phyloP scores from a whole-genome alignment of 2,113 vertebrate species.

The Clarias macrocephalus region DNA sequence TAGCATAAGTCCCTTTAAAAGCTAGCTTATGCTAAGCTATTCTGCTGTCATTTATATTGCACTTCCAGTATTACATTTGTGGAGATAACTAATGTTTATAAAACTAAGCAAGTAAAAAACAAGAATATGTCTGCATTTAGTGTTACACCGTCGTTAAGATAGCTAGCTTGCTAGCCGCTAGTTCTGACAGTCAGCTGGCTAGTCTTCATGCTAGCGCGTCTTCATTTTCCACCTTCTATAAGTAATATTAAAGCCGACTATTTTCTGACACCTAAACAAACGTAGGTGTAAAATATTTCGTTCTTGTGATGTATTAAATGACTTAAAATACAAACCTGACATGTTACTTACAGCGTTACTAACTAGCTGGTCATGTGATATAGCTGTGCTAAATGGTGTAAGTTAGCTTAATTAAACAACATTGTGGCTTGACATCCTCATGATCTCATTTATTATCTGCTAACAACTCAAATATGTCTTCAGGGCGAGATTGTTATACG shows the following conservation, averaged over 20 bases:
- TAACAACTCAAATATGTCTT: neutral
- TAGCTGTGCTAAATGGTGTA: neutral
- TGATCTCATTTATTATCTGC: neutral
- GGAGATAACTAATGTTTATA: neutral
- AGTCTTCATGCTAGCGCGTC: neutral
- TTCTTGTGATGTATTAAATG: neutral
- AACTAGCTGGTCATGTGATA: slow-evolving; percentile 3
- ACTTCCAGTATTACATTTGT: neutral
- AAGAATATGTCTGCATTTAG: neutral
- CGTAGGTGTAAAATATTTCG: neutral
- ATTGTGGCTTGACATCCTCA: neutral
- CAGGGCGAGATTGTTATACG: neutral
- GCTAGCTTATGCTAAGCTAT: neutral
- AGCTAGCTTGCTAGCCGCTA: slow-evolving; percentile 31
- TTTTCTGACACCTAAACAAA: neutral
- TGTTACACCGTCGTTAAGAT: neutral
- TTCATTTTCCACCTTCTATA: too few relatives aligned
- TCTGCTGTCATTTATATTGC: neutral
- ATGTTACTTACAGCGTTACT: neutral
- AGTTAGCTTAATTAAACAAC: too few relatives aligned
- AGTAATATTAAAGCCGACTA: neutral
- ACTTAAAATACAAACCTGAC: neutral
- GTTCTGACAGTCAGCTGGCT: neutral
- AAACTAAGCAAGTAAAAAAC: neutral
- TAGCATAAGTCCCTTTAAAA: neutral